phyloP scores from a whole-genome alignment of 2,113 vertebrate species.

The Cinclus cinclus region DNA sequence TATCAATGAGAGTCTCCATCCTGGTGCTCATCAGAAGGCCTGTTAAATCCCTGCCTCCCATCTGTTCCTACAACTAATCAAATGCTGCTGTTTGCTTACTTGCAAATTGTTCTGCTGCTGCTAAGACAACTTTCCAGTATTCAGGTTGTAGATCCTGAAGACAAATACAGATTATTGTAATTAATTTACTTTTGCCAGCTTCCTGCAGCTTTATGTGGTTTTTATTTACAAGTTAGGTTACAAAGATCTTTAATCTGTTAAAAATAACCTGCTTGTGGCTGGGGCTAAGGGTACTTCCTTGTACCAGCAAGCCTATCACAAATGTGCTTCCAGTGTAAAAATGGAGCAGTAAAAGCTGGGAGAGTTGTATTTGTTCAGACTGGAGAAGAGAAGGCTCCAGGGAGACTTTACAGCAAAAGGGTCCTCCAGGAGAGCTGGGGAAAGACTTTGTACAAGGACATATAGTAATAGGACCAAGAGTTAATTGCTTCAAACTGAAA shows the following conservation, averaged over 20 bases:
- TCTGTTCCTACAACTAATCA: conserved; percentile 24
- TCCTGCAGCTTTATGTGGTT: neutral
- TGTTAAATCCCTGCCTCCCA: conserved; percentile 5
- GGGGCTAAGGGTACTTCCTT: neutral
- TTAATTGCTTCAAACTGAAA: neutral
- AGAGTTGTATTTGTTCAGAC: neutral
- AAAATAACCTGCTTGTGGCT: neutral
- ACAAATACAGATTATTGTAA: neutral
- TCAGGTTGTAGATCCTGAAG: neutral
- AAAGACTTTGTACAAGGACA: neutral
- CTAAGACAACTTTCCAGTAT: neutral
- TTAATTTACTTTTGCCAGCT: neutral
- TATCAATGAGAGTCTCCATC: neutral
- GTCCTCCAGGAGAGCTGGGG: neutral
- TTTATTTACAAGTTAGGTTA: neutral
- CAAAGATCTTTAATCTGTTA: neutral
- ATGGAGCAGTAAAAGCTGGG: neutral
- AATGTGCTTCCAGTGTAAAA: neutral
- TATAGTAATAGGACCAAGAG: neutral
- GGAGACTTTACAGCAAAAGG: neutral
- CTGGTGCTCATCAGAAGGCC: neutral
- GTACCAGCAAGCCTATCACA: neutral
- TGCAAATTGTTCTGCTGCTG: neutral
- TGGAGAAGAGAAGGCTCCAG: neutral
- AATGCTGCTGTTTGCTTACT: conserved; percentile 24